Evolutionary conservation across 1,140 invertebrate genomes (phyloP), one percentile per base, ranked within the genome.

Genomic region (Orussus abietinus): DNA sequence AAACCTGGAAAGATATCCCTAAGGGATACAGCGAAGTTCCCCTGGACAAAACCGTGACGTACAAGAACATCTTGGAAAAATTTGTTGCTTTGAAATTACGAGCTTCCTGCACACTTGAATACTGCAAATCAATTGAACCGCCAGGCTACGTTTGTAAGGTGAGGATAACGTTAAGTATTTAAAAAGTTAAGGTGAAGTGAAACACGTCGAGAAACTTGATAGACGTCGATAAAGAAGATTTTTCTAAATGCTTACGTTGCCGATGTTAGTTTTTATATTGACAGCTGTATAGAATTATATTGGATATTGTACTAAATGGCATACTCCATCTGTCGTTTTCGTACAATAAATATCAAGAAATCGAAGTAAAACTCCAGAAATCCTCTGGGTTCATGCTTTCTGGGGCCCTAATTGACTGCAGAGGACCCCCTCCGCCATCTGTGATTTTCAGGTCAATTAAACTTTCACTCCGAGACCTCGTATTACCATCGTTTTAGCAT

Each of bases 101-200:
- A 4, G 64, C 57, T 4, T 19, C 31, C 1, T 69, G 68, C 25
- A 22, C 17, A 4, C 63, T 63, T 39, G 42, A 58, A 17, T 51
- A 55, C 21, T 41, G 49, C n/a, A 44, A 44, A 39, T 40, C 48
- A 5, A 45, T 25, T 32, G 38, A 53, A 15, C 48, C 49, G 11
- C n/a, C 22, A 43, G 59, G 57, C 33, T 61, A 46, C 32, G n/a
- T 59, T 31, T 57, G 59, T 30, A 62, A 55, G 50, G 63, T 66
- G 35, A 43, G 41, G 49, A 42, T 5, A 28, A 5, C 9, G 15
- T 39, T 9, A 13, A 22, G 25, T 22, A 13, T n/a, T 22, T n/a
- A 7, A 5, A 20, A 4, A 18, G 3, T 11, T 15, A 10, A 35
- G 12, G 22, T 4, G 5, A 4, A 33, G 10, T 9, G 11, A 30